Evolutionary conservation across 1,140 invertebrate species (phyloP), one percentile per base, ranked within the genome.

Genomic region (Zaprionus camerounensis): DNA sequence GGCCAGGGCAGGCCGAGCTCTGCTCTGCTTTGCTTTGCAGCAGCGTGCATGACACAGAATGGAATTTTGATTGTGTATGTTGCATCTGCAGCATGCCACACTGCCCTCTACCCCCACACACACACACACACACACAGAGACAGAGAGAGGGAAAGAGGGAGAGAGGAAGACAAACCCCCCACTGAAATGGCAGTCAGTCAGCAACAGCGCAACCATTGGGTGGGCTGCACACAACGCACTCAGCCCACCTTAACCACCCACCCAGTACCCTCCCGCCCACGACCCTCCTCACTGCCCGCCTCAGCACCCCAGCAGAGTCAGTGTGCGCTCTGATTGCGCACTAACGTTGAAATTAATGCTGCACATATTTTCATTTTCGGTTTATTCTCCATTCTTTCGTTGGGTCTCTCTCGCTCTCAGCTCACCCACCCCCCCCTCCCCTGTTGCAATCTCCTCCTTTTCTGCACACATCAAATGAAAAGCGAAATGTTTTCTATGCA

Each of bases 61-160:
- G 77, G 77, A 80, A 80, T 80, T 80, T 80, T 80, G 77, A 80
- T 80, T 80, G 77, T 80, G 77, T 76, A 68, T 80, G 75, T 80
- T 76, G 74, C 73, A 79, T 77, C 58, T 67, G 61, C 75, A 68
- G 49, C 63, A 68, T 53, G 13, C 61, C 57, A 31, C 28, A 34
- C 31, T 34, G 9, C 9, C 31, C 31, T 11, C 31, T 9, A 2
- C 31, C 31, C 9, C 28, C 31, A 34, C 9, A 34, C 31, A 34
- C 31, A 34, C 26, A 28, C 1, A 28, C 6, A 28, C 0, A 28
- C 20, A 22, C 1, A 22, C 1, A 22, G 20, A 2, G 20, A n/a
- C n/a, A 0, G 2, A 31, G 31, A 11, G 31, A 3, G 31, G 31
- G 31, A 11, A 9, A 9, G 9, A 34, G 31, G 28, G 9, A 9